Evolutionary conservation across 1,140 invertebrate species (phyloP).

Genomic region (Drosophila hydei): DNA sequence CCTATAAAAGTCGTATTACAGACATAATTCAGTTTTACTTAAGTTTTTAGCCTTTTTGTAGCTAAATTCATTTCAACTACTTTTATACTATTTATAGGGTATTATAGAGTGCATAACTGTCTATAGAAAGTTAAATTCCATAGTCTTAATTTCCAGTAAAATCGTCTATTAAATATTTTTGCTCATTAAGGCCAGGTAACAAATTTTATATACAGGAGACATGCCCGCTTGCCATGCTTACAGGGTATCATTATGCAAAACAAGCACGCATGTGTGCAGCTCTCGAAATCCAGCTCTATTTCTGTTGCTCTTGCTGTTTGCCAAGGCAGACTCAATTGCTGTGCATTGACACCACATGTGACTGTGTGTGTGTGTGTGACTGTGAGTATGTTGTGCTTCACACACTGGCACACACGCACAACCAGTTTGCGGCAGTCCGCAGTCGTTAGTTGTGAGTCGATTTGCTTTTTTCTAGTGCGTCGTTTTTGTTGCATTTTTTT

Average conservation of each 20-base stretch:
- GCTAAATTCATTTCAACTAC: too few relatives aligned
- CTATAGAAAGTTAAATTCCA: too few relatives aligned
- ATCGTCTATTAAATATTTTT: too few relatives aligned
- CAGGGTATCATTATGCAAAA: constrained; percentile 9
- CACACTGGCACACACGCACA: constrained; percentile 2
- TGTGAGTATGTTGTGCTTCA: neutral
- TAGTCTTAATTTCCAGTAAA: too few relatives aligned
- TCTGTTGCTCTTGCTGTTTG: constrained; percentile 25
- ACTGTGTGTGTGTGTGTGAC: constrained; percentile 1
- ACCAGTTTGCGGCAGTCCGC: constrained; percentile 40
- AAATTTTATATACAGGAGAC: too few relatives aligned
- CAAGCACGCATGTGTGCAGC: constrained; percentile 17
- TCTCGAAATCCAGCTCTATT: constrained; percentile 34
- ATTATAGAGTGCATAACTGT: too few relatives aligned
- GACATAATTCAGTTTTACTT: too few relatives aligned
- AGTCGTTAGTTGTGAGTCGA: constrained; percentile 40
- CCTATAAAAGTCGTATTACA: too few relatives aligned
- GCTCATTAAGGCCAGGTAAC: too few relatives aligned
- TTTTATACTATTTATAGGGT: too few relatives aligned
- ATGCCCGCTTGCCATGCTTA: neutral
- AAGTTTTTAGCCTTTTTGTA: too few relatives aligned
- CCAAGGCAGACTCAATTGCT: constrained; percentile 34
- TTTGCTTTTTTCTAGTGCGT: constrained; percentile 26
- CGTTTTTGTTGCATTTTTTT: constrained; percentile 32
- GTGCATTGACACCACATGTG: constrained; percentile 24